Evolutionary conservation across 2,797 vertebrate genomes (phyloP).

Genomic region (Sciurus carolinensis): DNA sequence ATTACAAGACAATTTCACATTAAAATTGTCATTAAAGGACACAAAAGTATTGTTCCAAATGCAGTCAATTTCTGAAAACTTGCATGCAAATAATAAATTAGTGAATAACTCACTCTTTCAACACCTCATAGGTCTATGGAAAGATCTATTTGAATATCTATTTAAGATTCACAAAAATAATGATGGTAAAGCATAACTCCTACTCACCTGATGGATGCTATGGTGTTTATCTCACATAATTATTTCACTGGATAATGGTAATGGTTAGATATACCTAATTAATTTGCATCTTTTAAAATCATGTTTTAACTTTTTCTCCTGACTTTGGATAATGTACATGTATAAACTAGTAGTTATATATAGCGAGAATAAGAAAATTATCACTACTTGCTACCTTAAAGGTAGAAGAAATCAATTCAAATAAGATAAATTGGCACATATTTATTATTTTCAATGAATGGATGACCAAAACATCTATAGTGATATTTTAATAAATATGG

Average conservation of each 20-base stretch:
- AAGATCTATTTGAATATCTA: background rate
- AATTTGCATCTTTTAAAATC: constrained; percentile 40
- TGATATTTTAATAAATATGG: background rate
- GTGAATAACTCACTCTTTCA: background rate
- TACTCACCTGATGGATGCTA: background rate
- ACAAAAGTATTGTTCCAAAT: background rate
- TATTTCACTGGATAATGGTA: background rate
- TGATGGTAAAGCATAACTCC: background rate
- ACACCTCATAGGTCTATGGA: background rate
- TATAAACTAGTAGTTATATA: background rate
- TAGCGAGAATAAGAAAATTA: background rate
- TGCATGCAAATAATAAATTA: background rate
- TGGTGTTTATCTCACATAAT: background rate
- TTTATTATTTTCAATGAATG: constrained; percentile 3
- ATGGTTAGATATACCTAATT: background rate
- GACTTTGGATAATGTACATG: background rate
- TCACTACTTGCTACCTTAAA: background rate
- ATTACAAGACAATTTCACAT: constrained; percentile 47
- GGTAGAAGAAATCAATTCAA: background rate
- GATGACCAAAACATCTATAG: background rate
- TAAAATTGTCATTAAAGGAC: background rate
- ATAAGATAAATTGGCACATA: background rate
- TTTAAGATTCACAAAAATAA: constrained; percentile 50
- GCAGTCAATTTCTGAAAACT: background rate
- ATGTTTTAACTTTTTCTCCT: constrained; percentile 15